Evolutionary conservation across 2,888 invertebrate genomes (phyloP).

Genomic region (Oligia latruncula): DNA sequence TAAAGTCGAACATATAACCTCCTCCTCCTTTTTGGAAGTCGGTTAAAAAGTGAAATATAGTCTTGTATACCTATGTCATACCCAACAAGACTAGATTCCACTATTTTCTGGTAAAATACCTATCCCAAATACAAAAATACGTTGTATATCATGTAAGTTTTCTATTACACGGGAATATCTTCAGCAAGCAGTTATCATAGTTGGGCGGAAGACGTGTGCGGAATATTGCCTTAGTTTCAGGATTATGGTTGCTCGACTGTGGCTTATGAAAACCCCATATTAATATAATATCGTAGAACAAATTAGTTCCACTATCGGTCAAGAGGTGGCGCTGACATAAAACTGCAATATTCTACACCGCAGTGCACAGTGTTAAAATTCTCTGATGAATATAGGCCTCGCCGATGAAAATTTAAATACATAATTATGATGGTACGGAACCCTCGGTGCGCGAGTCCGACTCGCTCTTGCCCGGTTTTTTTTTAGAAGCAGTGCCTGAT

Average conservation of each 20-base stretch:
- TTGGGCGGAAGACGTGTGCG: constrained; percentile 56
- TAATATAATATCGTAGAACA: constrained; percentile 47
- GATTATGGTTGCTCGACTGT: constrained; percentile 64
- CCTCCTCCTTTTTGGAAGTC: too few relatives aligned
- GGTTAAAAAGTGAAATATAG: constrained; percentile 4
- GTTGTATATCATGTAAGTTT: constrained; percentile 54
- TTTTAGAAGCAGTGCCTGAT: background rate
- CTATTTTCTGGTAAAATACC: constrained; percentile 35
- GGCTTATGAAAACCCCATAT: constrained; percentile 60
- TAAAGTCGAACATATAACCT: too few relatives aligned
- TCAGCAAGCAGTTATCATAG: constrained; percentile 60
- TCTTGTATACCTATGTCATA: background rate
- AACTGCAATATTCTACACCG: too few relatives aligned
- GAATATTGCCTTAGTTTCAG: constrained; percentile 64
- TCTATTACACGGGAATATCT: constrained; percentile 59
- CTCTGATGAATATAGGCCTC: too few relatives aligned
- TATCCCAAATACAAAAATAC: constrained; percentile 41
- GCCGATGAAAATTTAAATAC: too few relatives aligned
- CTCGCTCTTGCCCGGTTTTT: too few relatives aligned
- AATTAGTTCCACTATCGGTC: constrained; percentile 13
- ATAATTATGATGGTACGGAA: too few relatives aligned
- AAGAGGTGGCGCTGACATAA: too few relatives aligned
- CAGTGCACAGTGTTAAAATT: too few relatives aligned
- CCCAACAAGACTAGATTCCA: background rate
- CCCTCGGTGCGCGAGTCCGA: too few relatives aligned